Evolutionary conservation across 2,113 vertebrate species (phyloP), one percentile per base, ranked within the genome.

Genomic region (Chionis minor): DNA sequence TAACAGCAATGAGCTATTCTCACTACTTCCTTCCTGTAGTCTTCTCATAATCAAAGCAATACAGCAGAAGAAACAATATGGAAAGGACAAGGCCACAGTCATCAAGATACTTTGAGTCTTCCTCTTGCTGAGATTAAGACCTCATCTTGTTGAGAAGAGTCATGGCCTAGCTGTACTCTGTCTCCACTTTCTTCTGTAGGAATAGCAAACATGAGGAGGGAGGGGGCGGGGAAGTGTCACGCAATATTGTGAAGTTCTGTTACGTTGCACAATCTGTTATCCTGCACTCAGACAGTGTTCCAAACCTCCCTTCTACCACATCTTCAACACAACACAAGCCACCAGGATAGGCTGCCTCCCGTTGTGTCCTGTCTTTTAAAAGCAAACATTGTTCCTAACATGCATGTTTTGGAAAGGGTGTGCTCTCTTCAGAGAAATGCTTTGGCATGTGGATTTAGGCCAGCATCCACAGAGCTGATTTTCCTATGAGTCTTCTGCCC

Each of bases 381-480:
- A 96, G 95, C 88, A 96, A 93, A 93, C 88, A 73, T 42, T 79
- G 69, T 35, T 95, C 82, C 35, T 35, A 70, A 47, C 65, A 20
- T 3, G 42, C 35, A 27, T 90, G 72, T 86, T 96, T 96, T 83
- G 35, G 59, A 83, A 95, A 81, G 84, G 78, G 78, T 58, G 75
- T 92, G 69, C 62, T 93, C 90, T 80, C 49, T 59, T 79, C 83
- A 81, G 56, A 91, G 61, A 87, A 52, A 74, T 69, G 58, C 85
- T 96, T 88, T 90, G 95, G 79, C 63, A 30, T 1, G 1, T 95
- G 95, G 90, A 90, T 93, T 86, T 66, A 54, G 55, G 81, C 92
- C 96, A 95, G 95, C 54, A 93, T 88, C 92, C 95, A 77, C 90
- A 93, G 55, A 92, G 69, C 61, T 90, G 55, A 86, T 83, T 77